Base-by-base conservation (phyloP, 2,797 vertebrate species). In the Anomalospiza imberbis region DNA sequence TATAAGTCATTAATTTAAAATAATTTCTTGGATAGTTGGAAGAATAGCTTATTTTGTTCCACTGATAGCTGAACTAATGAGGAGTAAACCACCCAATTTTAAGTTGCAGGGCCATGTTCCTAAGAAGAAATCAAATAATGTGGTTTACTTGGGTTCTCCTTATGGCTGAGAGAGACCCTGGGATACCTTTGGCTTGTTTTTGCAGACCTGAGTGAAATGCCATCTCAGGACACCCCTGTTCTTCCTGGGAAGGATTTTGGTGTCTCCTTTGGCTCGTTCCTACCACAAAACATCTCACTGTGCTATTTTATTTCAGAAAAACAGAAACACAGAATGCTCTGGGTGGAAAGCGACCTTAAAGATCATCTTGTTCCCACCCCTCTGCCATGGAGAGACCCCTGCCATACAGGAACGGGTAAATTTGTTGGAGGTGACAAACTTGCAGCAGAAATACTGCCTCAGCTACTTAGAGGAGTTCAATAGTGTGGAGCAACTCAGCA, bases 401-500 rank as follows among this genome's bases (percentile, higher is more conserved):
- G 38, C 17, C 14, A 5, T 12, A 21, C 0, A 47, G 48, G 34
- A 61, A 25, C 0, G 12, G 12, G 29, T 45, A 13, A 20, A 65
- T 72, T 62, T 73, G 32, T 21, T 40, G n/a, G n/a, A 44, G 28
- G 32, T 2, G 8, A 54, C 16, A 25, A 5, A 51, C 25, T 16
- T 3, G 5, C 14, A 44, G 32, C 34, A 62, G 58, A 44, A 61
- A 36, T 5, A 9, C 32, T 19, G 28, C 31, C 57, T 58, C 21
- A 21, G 53, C 44, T 47, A 5, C 50, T 26, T 14, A 11, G 45
- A 63, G 45, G 7, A 31, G 42, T 22, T 32, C 4, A 36, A 4
- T 2, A 5, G 7, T 0, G 2, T 10, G 67, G 17, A 55, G 18
- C 17, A 26, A 10, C 11, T 63, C 1, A 32, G 25, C 20, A 44